Evolutionary conservation across 1,140 invertebrate species (phyloP), one percentile per base, ranked within the genome.

Genomic region (Drosophila erecta): DNA sequence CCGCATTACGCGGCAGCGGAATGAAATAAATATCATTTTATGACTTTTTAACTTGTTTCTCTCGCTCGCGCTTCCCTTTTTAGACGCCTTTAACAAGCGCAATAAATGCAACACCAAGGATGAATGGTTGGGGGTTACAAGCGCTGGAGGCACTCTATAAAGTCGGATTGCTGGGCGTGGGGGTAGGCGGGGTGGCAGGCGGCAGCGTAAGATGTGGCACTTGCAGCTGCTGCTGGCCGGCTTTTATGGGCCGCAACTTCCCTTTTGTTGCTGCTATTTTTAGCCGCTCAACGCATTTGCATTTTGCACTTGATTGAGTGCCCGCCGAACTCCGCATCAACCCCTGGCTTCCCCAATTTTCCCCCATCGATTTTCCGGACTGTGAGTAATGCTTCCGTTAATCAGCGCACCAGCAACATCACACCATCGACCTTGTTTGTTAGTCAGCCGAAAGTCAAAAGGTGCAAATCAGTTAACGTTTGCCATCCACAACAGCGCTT

Each of bases 21-120:
- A 87, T 77, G 84, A 89, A 89, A 89, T 89, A 89, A 84, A 89
- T 89, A 89, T 89, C 64, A 90, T 89, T 89, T 89, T 89, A 89
- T 89, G 84, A 89, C 79, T 89, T 89, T 89, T 89, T 89, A 89
- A 89, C 84, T 89, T 89, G 85, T 83, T 84, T 75, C 76, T 61
- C 58, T 66, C 71, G 77, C 74, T 41, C 38, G 46, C 60, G 60
- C 59, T 56, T 60, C 46, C 67, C 51, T 49, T 56, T 64, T 67
- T 64, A 78, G 78, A 46, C 56, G 84, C 56, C 84, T 77, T 86
- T 89, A 89, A 89, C 84, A 89, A 84, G 84, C 80, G 85, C 84
- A 89, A 89, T 89, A 89, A 89, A 89, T 89, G 84, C 84, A 87
- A 79, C 84, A 83, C 72, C 67, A 83, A 72, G 43, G 40, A 40